Base-by-base conservation (phyloP, 2,888 invertebrate genomes). In the Tiphia femorata region DNA sequence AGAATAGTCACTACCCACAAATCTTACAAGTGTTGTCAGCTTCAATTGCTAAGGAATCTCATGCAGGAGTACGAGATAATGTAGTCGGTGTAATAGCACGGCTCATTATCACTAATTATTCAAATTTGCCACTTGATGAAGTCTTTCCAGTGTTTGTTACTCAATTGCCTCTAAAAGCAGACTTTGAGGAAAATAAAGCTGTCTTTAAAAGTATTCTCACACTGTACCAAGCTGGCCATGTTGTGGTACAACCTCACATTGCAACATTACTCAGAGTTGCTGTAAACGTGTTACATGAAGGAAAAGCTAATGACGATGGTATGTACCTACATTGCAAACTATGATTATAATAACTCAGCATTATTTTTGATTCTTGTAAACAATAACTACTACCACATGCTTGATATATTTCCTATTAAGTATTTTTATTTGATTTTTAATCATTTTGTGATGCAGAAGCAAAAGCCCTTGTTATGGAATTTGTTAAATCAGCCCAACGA, bases 31-130 rank as follows among this genome's bases (percentile, higher is more conserved):
- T 86, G 5, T 81, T 94, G n/a, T 91, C 92, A 1, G 82, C 85
- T 27, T 86, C 89, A n/a, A 86, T 92, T 49, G 81, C 86, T 3
- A 86, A 85, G 53, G 93, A 93, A 81, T 84, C 86, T n/a, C 87
- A 90, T 72, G 85, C 87, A 0, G 86, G 90, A 30, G 89, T 90
- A 3, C 83, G 91, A 55, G 94, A 94, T 78, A 94, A 94, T 78
- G 89, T 93, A 64, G 91, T 92, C 79, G 93, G 91, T 44, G 92
- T 93, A 25, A 86, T 92, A 47, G 90, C 92, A 20, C 87, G 92
- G 54, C 86, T 94, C 76, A 91, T 94, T 46, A 84, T 89, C 29
- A 87, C 88, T 1, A 91, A 92, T 81, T 83, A 86, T 37, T 81
- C 82, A 51, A 85, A 86, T 64, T 85, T 93, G 56, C 93, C 93